These are phyloP conservation scores for Theocolax elegans DNA, from an alignment of 1,140 invertebrate genomes.

Conservation along the genomic window DNA sequence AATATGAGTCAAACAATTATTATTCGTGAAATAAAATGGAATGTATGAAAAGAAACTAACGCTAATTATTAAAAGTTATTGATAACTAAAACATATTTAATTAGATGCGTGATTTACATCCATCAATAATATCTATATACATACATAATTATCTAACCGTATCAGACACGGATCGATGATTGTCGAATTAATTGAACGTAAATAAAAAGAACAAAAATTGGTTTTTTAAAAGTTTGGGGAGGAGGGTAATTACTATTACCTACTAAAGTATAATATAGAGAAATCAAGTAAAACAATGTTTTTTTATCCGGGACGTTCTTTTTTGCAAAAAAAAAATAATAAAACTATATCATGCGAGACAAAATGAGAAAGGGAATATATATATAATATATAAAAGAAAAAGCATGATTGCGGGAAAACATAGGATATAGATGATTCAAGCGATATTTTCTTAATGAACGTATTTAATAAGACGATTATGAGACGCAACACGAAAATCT, in stretches of 20 bases:
- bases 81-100: too few species aligned
- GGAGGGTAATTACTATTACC: slow-evolving; percentile 11
- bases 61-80: too few species aligned
- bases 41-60: too few species aligned
- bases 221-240: neutral
- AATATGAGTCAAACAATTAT: too few species aligned
- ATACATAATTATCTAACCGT: slow-evolving; percentile 29
- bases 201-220: neutral
- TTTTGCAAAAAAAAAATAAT: slow-evolving; percentile 34
- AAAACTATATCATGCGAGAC: slow-evolving; percentile 31
- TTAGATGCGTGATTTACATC: slow-evolving; percentile 33
- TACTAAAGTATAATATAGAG: slow-evolving; percentile 33
- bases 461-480: neutral
- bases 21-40: too few species aligned
- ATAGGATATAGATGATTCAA: slow-evolving; percentile 23
- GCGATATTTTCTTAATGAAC: slow-evolving; percentile 7
- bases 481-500: neutral
- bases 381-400: slow-evolving; percentile 1
- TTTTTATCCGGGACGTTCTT: slow-evolving; percentile 15
- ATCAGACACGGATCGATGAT: neutral
- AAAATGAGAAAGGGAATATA: slow-evolving; percentile 16
- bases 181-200: neutral
- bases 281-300: slow-evolving; percentile 29
- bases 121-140: neutral
- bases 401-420: slow-evolving; percentile 22